Base-by-base conservation (phyloP, 2,797 vertebrate genomes). In the Brotula barbata region DNA sequence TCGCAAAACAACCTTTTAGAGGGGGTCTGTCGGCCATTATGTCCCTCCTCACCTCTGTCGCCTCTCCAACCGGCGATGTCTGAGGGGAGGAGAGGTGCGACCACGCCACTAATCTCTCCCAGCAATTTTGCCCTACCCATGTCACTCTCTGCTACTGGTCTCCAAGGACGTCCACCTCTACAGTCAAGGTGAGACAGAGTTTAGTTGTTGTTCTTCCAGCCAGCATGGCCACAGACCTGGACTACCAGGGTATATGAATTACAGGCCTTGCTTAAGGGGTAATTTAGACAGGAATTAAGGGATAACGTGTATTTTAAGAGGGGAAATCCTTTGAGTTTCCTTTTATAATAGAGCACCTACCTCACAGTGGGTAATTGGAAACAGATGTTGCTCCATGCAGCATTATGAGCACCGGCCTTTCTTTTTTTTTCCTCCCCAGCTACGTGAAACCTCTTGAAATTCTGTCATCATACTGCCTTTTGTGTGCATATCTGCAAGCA, bases 301-400 rank as follows among this genome's bases (percentile, higher is more conserved):
- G 86, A 89, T 89, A 83, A 90, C 82, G 19, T 68, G 77, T 81
- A 84, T 90, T 91, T 89, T 81, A 87, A 85, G 75, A 81, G 83
- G 88, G 87, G 87, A 90, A 89, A 89, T 90, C 86, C 87, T 84
- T 81, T 77, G 81, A 81, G 85, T 89, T 92, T 90, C 87, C 86
- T 86, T 84, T 86, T 86, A 85, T 86, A 87, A 86, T 83, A 50
- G 83, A 85, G 84, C 86, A 86, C 84, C 89, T 87, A 89, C 88
- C 89, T 90, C 88, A 82, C 77, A 84, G 82, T 61, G 74, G 71
- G 77, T 88, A 90, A 91, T 87, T 85, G 78, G 84, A 88, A 79
- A 79, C 89, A 92, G 89, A 90, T 91, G 90, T 90, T 84, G 75
- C 83, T 86, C 74, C 73, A 85, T 80, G 77, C 76, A 68, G 78